Conservation (phyloP, 2,888 invertebrate species). For the Strigamia transsilvanica region DNA sequence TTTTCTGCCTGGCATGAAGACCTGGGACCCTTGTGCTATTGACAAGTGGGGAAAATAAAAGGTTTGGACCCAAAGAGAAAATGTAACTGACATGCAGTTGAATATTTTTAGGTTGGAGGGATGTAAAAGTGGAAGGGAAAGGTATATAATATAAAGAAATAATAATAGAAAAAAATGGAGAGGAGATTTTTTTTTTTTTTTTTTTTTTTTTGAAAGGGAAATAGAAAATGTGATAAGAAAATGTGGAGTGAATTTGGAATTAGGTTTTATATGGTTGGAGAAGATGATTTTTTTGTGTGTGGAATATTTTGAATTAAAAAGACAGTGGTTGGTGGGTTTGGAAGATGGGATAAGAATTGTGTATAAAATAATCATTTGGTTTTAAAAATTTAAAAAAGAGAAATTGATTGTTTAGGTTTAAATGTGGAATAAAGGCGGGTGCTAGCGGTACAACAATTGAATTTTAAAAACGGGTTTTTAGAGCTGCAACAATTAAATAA, state of each 20-base stretch:
- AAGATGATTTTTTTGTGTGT: not conserved
- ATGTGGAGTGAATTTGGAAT: slow-evolving; percentile 9
- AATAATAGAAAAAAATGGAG: slow-evolving; percentile 2
- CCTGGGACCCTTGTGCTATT: slow-evolving; percentile 37
- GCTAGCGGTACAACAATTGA: too few relatives aligned
- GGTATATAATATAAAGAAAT: slow-evolving; percentile 11
- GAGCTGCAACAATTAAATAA: too few relatives aligned
- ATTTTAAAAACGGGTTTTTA: too few relatives aligned
- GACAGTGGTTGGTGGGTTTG: not conserved
- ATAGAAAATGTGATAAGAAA: slow-evolving; percentile 11
- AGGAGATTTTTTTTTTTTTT: not conserved
- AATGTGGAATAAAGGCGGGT: too few relatives aligned
- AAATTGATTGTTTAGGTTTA: too few relatives aligned
- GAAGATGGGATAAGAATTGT: not conserved
- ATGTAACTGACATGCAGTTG: slow-evolving; percentile 36
- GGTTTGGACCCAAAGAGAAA: slow-evolving; percentile 32
- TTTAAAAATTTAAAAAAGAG: too few relatives aligned
- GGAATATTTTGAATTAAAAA: not conserved
- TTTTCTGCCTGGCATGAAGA: slow-evolving; percentile 30
- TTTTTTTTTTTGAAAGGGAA: not conserved
- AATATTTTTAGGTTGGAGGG: slow-evolving; percentile 11
- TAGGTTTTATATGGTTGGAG: not conserved
- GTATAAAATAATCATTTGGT: too few relatives aligned
- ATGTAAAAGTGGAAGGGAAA: not conserved
- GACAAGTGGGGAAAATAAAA: slow-evolving; percentile 44